These are phyloP conservation scores for Euborellia annulipes DNA, from an alignment of 1,140 invertebrate genomes.

Conservation along the genomic window DNA sequence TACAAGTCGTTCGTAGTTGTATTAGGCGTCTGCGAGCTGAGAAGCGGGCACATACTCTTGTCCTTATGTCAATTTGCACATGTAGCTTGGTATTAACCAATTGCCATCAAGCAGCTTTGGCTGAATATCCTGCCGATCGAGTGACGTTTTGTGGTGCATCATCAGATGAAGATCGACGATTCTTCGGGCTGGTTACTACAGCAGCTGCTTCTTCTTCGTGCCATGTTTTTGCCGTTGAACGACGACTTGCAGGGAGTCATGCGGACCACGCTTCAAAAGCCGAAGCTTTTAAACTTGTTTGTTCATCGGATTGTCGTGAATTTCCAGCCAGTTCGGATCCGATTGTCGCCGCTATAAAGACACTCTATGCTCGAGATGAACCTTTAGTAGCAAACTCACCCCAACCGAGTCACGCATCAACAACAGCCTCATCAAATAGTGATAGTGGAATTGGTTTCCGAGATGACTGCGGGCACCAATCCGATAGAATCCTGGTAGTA, in stretches of 20 bases:
- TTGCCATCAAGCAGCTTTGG: slow-evolving; percentile 31
- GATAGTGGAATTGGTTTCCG: slow-evolving; percentile 88
- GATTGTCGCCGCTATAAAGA: slow-evolving; percentile 48
- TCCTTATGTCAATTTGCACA: slow-evolving; percentile 68
- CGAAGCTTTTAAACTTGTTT: slow-evolving; percentile 58
- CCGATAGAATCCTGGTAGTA: slow-evolving; percentile 63
- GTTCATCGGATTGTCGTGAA: slow-evolving; percentile 66
- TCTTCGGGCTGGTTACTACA: slow-evolving; percentile 82
- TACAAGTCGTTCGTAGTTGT: slow-evolving; percentile 55
- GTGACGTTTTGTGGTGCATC: slow-evolving; percentile 81
- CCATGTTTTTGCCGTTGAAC: slow-evolving; percentile 88
- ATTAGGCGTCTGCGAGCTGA: slow-evolving; percentile 78
- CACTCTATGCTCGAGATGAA: slow-evolving; percentile 27
- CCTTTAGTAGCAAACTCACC: slow-evolving; percentile 48
- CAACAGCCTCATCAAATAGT: slow-evolving; percentile 77
- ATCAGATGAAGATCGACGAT: slow-evolving; percentile 76
- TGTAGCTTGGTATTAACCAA: slow-evolving; percentile 63
- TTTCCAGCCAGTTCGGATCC: slow-evolving; percentile 80
- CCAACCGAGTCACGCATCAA: slow-evolving; percentile 61
- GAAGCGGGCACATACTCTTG: slow-evolving; percentile 71
- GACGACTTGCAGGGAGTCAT: slow-evolving; percentile 61
- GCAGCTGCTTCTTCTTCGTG: slow-evolving; percentile 69
- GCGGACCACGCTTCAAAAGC: slow-evolving; percentile 58
- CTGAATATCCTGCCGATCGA: slow-evolving; percentile 69
- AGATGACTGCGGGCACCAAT: slow-evolving; percentile 66